These are phyloP conservation scores for Meandrusa payeni DNA, from an alignment of 2,888 invertebrate genomes.

Conservation along the genomic window DNA sequence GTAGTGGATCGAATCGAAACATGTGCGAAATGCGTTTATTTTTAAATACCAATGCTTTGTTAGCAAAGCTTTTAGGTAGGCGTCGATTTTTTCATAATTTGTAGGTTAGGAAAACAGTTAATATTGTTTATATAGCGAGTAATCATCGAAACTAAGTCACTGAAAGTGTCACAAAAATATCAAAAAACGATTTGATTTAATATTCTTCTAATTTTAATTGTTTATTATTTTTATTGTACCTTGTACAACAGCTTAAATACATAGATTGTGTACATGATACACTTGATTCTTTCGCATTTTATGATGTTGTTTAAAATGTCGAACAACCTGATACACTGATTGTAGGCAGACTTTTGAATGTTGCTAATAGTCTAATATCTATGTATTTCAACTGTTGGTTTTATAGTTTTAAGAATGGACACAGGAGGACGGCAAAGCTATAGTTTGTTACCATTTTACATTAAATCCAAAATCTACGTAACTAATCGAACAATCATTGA, in stretches of 20 bases:
- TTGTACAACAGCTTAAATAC: too few species aligned
- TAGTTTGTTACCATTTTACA: conserved; percentile 29
- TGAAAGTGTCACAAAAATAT: conserved; percentile 61
- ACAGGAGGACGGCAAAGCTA: conserved; percentile 14
- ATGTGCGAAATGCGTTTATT: conserved; percentile 9
- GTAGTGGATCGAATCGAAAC: neutral
- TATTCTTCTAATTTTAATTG: conserved; percentile 18
- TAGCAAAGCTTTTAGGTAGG: conserved; percentile 14
- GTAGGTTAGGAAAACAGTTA: conserved; percentile 40
- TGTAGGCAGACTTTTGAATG: too few species aligned
- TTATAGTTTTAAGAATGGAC: conserved; percentile 19
- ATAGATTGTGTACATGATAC: too few species aligned
- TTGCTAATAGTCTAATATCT: too few species aligned
- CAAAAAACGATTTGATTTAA: conserved; percentile 24
- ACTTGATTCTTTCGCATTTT: too few species aligned
- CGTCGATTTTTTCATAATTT: conserved; percentile 14
- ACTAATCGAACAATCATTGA: conserved; percentile 47
- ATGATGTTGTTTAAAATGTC: too few species aligned
- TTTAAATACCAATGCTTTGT: conserved; percentile 9
- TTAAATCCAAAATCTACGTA: conserved; percentile 22
- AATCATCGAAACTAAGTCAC: conserved; percentile 58
- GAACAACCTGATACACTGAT: too few species aligned
- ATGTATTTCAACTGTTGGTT: too few species aligned
- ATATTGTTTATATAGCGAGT: conserved; percentile 39
- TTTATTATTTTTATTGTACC: conserved; percentile 25